Evolutionary conservation across 2,797 vertebrate species (phyloP), one percentile per base, ranked within the genome.

Genomic region (Cygnus olor): DNA sequence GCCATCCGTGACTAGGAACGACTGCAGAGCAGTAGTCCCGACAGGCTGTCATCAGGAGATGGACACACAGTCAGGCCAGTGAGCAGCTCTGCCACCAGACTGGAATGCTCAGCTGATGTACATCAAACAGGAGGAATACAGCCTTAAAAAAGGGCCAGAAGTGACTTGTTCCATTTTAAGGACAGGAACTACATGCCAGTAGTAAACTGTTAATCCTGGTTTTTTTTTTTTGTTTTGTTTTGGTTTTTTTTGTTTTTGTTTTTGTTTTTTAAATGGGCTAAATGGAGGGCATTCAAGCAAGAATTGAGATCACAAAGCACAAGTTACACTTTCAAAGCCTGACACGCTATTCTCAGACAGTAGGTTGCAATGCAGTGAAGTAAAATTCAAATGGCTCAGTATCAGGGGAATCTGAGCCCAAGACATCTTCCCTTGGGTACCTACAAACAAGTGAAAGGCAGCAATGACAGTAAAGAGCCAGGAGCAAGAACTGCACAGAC

Each of bases 381-480:
- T 64, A 91, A 91, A 94, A 96, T 88, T 85, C 82, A 95, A 84
- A 88, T 81, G 28, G 86, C 81, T 93, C 82, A 53, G 54, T 88
- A 25, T 72, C 87, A 72, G 6, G 63, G 88, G 95, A 93, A 88
- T 92, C n/a, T 45, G 56, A 81, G 70, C 63, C 76, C 66, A 79
- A 88, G 70, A 77, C 77, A 57, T 93, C 70, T 89, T 96, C 87
- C 94, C 94, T 51, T 86, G 91, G 85, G 94, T 76, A 70, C 70
- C 63, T 66, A 51, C 72, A 89, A 79, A 88, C 63, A 76, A 93
- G 76, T 28, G 44, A 81, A 92, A 76, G 69, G 80, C 69, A 89
- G 56, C 30, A 95, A 71, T 74, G 81, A 92, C 88, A 87, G 90
- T 32, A 88, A 89, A 96, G 80, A 90, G 93, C 95, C 92, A 77